phyloP scores from a whole-genome alignment of 2,113 vertebrate species.

The Athene cunicularia region DNA sequence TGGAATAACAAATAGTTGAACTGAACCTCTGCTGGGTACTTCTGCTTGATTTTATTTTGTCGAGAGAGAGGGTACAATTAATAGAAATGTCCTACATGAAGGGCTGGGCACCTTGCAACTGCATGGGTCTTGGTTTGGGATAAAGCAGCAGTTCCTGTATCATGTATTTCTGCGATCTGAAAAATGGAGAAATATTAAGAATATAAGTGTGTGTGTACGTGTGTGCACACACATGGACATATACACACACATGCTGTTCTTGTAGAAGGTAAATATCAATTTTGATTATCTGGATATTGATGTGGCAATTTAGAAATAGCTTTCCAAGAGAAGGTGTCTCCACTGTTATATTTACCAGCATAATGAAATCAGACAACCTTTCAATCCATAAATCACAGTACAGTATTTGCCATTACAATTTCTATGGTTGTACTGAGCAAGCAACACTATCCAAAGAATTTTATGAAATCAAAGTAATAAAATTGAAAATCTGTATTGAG shows the following conservation, averaged over 20 bases:
- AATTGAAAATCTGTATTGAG: slow-evolving; percentile 17
- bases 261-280: slow-evolving; percentile 14
- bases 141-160: not conserved
- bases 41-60: not conserved
- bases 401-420: not conserved
- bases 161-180: not conserved
- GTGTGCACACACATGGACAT: not conserved
- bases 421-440: not conserved
- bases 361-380: slow-evolving; percentile 58
- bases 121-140: not conserved
- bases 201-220: not conserved
- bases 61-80: not conserved
- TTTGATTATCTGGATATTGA: slow-evolving; percentile 42
- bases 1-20: not conserved
- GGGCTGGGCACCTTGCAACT: not conserved
- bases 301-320: slow-evolving; percentile 22
- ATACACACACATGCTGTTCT: not conserved
- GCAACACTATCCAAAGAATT: not conserved
- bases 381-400: slow-evolving; percentile 29
- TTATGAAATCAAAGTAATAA: slow-evolving; percentile 34
- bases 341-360: slow-evolving; percentile 21
- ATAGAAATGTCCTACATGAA: not conserved
- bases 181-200: not conserved
- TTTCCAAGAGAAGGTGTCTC: slow-evolving; percentile 20
- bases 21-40: not conserved